Conservation (phyloP, 1,140 invertebrate genomes). For the Lordiphosa clarofinis region DNA sequence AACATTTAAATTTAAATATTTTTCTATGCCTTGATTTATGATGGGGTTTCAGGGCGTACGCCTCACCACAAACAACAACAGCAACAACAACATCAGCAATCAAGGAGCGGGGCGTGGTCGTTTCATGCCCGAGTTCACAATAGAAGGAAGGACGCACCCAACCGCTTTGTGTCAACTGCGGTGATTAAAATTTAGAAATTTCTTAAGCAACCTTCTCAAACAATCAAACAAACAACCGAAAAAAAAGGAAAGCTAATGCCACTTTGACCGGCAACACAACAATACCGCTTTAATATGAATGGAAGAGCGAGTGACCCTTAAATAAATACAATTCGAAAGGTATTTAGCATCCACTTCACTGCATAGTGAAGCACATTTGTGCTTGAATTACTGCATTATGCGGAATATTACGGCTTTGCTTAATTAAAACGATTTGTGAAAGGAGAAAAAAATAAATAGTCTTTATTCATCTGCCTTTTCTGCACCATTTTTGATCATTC, state of each 20-base stretch:
- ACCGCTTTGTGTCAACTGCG: conserved; percentile 61
- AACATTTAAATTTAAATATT: conserved; percentile 79
- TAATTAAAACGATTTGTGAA: conserved; percentile 4
- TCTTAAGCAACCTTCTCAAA: too few species aligned
- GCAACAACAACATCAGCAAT: conserved; percentile 2
- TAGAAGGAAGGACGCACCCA: conserved; percentile 30
- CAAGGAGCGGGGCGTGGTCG: conserved; percentile 18
- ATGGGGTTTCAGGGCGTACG: conserved; percentile 15
- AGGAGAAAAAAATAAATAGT: too few species aligned
- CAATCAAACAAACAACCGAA: conserved; percentile 21
- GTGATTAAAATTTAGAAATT: conserved; percentile 67
- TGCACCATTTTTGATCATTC: too few species aligned
- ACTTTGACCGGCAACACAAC: conserved; percentile 1
- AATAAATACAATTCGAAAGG: conserved; percentile 1
- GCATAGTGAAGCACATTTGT: background rate
- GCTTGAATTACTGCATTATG: conserved; percentile 3
- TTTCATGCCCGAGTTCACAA: conserved; percentile 61
- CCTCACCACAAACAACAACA: conserved; percentile 17
- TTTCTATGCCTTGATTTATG: conserved; percentile 75
- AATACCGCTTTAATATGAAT: conserved; percentile 5
- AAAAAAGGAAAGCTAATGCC: conserved; percentile 21
- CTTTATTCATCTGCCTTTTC: too few species aligned
- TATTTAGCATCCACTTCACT: conserved; percentile 3
- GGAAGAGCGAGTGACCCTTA: background rate
- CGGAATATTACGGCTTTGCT: background rate